Base-by-base conservation (phyloP, 2,888 invertebrate species). In the Parnassius mnemosyne region DNA sequence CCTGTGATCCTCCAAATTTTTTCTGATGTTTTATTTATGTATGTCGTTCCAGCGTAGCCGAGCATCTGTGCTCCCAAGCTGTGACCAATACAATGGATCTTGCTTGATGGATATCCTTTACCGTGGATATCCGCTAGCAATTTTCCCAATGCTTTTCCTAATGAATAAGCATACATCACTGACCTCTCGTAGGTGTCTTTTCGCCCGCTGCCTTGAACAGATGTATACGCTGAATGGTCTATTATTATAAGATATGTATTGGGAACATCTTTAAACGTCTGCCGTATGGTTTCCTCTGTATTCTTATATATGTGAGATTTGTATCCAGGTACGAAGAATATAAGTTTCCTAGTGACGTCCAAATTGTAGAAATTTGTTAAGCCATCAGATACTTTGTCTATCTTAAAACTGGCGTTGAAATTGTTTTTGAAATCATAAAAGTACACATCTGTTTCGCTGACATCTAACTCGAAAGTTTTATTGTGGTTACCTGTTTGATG, bases 361-460 rank as follows among this genome's bases (percentile, higher is more conserved):
- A 90, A 67, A 61, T 86, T 87, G 68, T 87, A 86, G 10, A 68
- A 67, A 3, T 68, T 66, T 1, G 80, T 82, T 61, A 91, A 76
- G 1, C 79, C 79, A 50, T 81, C 76, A 0, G 75, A 78, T 0
- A 87, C 89, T 1, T 67, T 69, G 16, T 83, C 77, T 16, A 89
- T 83, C 0, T 78, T 81, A 55, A 75, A 85, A 1, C 77, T 78
- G 9, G 84, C 65, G 68, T 88, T 87, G 68, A 80, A 81, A 64
- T 89, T 82, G 65, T 89, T 88, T 53, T 84, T 75, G 74, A 91
- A 90, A 68, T 91, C 91, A 69, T 90, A 89, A 71, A 90, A 81
- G 70, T 80, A 89, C 1, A 89, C 75, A 64, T 81, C 76, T 0
- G 82, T 71, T 56, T 81, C 81, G 62, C 83, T 83, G 61, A 89